phyloP scores from a whole-genome alignment of 2,888 invertebrate genomes.

The Ectemnius lituratus region DNA sequence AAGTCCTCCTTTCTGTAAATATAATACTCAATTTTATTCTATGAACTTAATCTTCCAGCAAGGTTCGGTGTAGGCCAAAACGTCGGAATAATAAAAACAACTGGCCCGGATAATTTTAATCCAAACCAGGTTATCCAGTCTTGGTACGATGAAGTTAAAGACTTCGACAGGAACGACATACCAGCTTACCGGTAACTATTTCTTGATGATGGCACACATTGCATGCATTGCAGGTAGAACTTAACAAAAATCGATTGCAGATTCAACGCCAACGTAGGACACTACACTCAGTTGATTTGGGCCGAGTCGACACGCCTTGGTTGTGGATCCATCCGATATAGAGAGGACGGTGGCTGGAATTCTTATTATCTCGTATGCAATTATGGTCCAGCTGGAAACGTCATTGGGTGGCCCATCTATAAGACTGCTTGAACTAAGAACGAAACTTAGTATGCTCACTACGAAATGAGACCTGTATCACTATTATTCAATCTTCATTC shows the following conservation, averaged over 20 bases:
- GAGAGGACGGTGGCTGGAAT: slow-evolving; percentile 37
- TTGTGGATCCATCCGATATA: slow-evolving; percentile 77
- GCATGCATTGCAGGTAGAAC: background rate
- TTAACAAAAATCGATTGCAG: slow-evolving; percentile 5
- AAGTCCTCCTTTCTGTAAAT: background rate
- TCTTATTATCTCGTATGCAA: slow-evolving; percentile 75
- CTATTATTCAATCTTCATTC: no score
- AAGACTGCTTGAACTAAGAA: background rate
- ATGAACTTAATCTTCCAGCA: background rate
- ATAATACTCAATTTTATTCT: background rate
- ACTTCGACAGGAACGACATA: slow-evolving; percentile 54
- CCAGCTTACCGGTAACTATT: no score
- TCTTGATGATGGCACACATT: background rate
- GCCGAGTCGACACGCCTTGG: slow-evolving; percentile 77
- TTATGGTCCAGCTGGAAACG: slow-evolving; percentile 77
- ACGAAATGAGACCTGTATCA: no score
- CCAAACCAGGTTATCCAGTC: slow-evolving; percentile 48
- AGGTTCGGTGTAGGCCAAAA: slow-evolving; percentile 75
- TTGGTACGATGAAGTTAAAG: slow-evolving; percentile 76
- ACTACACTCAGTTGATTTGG: slow-evolving; percentile 79
- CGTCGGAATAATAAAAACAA: slow-evolving; percentile 60
- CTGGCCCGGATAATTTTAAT: background rate
- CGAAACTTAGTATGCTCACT: no score
- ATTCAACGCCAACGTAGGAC: slow-evolving; percentile 56
- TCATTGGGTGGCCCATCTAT: slow-evolving; percentile 68